Percentiles rank a stretch among this genome's conserved stretches.
Evolutionary conservation across 2,797 vertebrate species (phyloP).

Genomic region (Euphonia xanthogaster): DNA sequence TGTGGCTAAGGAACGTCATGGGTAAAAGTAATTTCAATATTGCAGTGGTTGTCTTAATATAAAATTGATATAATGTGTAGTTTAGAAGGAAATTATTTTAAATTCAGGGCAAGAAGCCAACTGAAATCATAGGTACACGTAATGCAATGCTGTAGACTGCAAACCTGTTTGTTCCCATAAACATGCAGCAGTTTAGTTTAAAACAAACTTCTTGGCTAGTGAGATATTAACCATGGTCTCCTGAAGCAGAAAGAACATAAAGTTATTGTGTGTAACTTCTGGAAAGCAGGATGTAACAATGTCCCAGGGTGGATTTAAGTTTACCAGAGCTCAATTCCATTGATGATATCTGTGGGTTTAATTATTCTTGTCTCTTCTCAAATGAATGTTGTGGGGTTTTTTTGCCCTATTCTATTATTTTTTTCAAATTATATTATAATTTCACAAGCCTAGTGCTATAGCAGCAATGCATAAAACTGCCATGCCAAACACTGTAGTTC

Average conservation of each 20-base stretch:
- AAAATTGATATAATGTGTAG: not conserved
- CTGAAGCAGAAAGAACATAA: not conserved
- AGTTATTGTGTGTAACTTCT: not conserved
- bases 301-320: slow-evolving; percentile 30
- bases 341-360: slow-evolving; percentile 27
- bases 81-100: slow-evolving; percentile 29
- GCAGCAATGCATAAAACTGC: not conserved
- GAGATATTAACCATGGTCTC: slow-evolving; percentile 1
- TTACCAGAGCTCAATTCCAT: slow-evolving; percentile 8
- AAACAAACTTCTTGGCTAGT: slow-evolving; percentile 9
- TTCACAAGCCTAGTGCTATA: not conserved
- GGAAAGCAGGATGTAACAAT: not conserved
- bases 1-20: not conserved
- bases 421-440: not conserved
- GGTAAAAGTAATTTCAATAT: not conserved
- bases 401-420: not conserved
- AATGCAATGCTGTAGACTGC: not conserved
- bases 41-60: not conserved
- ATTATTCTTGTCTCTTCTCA: slow-evolving; percentile 33
- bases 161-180: slow-evolving; percentile 14
- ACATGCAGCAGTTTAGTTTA: not conserved
- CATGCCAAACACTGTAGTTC: not conserved
- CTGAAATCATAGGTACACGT: not conserved
- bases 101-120: slow-evolving; percentile 44
- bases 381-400: not conserved